These are phyloP conservation scores for Pipistrellus pipistrellus DNA, from an alignment of 2,797 vertebrate species.

Conservation along the genomic window DNA sequence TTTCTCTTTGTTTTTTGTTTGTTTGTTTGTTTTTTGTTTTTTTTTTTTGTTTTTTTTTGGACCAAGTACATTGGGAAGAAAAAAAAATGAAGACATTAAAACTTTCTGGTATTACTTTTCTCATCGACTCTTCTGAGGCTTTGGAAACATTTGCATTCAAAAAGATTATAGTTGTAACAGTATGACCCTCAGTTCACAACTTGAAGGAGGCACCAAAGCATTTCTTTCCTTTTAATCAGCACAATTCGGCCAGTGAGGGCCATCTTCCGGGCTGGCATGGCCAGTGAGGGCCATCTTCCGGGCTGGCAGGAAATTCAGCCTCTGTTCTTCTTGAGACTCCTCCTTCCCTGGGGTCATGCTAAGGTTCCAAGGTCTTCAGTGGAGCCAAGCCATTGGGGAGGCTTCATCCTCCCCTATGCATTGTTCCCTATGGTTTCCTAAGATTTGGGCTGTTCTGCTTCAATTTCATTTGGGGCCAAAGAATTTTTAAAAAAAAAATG, in stretches of 20 bases:
- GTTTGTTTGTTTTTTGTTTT: no score
- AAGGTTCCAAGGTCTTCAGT: not conserved
- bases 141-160: not conserved
- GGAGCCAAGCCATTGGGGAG: not conserved
- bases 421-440: not conserved
- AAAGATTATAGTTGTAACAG: not conserved
- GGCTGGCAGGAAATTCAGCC: not conserved
- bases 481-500: not conserved
- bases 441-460: not conserved
- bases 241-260: not conserved
- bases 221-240: not conserved
- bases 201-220: not conserved
- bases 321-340: not conserved
- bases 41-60: no score
- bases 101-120: not conserved
- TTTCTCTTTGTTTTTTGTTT: not conserved
- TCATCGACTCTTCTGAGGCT: not conserved
- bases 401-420: no score
- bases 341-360: not conserved
- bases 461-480: not conserved
- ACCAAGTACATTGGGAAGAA: not conserved
- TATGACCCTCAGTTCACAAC: not conserved
- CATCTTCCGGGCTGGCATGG: not conserved
- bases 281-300: not conserved
- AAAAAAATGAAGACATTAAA: not conserved